phyloP scores from a whole-genome alignment of 2,113 vertebrate genomes.

The Lipophrys pholis region DNA sequence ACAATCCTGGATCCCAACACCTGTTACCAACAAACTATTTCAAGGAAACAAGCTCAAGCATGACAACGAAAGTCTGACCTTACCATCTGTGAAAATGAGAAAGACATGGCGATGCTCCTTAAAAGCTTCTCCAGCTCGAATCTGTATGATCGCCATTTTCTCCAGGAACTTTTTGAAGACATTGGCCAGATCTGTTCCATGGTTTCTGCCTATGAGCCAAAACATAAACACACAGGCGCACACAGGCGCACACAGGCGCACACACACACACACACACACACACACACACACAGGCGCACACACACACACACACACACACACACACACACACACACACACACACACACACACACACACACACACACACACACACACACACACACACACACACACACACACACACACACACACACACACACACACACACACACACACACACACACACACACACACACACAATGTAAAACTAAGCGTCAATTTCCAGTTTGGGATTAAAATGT shows the following conservation, averaged over 20 bases:
- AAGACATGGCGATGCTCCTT: constrained; percentile 71
- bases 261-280: background rate
- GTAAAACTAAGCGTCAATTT: background rate
- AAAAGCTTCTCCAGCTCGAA: constrained; percentile 12
- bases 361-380: background rate
- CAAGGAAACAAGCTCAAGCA: no score
- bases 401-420: constrained; percentile 4
- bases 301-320: constrained; percentile 4
- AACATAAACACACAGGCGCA: constrained; percentile 26
- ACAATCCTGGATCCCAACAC: no score
- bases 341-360: constrained; percentile 7
- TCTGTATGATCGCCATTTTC: constrained; percentile 59
- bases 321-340: no score
- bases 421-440: no score
- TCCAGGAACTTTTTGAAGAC: constrained; percentile 60
- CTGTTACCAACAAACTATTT: no score
- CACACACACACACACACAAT: constrained; percentile 7
- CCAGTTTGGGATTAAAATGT: background rate
- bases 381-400: no score
- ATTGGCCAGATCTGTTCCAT: constrained; percentile 76
- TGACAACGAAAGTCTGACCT: background rate
- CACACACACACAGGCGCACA: no score
- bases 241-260: background rate
- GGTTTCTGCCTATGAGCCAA: constrained; percentile 39
- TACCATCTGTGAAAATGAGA: constrained; percentile 85